A percentile compares a stretch with the other conserved stretches of the same genome.
Conservation (phyloP, 2,888 invertebrate species). For the Eretmocerus hayati region DNA sequence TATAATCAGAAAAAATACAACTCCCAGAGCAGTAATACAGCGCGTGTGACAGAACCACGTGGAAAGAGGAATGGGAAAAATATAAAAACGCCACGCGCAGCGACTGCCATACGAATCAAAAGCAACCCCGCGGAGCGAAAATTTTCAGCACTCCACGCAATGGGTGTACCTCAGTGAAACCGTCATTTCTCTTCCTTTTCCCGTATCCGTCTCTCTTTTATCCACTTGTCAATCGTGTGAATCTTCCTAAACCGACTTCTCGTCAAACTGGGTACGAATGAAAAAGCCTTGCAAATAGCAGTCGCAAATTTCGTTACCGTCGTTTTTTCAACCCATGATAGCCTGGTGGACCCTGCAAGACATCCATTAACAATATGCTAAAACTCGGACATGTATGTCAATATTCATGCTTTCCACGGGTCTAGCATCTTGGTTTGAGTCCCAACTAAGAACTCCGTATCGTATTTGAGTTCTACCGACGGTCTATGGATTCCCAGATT, state of each 20-base stretch:
- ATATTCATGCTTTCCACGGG: too few relatives aligned
- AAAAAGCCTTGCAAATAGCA: too few relatives aligned
- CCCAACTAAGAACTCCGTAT: too few relatives aligned
- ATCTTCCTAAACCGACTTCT: conserved; percentile 20
- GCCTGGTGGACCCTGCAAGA: too few relatives aligned
- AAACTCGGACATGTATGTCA: too few relatives aligned
- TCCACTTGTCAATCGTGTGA: conserved; percentile 15
- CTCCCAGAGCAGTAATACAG: conserved; percentile 15
- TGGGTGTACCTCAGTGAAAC: conserved; percentile 9
- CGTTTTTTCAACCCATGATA: too few relatives aligned
- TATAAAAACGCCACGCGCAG: conserved; percentile 14
- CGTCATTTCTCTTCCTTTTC: conserved; percentile 9
- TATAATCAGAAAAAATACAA: conserved; percentile 16
- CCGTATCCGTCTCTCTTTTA: conserved; percentile 5
- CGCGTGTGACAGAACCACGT: conserved; percentile 11
- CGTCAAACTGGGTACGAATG: too few relatives aligned
- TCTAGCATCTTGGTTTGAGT: too few relatives aligned
- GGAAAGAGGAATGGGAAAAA: conserved; percentile 1
- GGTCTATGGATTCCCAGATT: too few relatives aligned
- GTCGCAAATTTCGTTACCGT: too few relatives aligned
- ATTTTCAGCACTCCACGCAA: conserved; percentile 17
- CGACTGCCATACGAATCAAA: conserved; percentile 18
- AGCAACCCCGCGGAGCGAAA: conserved; percentile 13
- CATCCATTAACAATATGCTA: too few relatives aligned
- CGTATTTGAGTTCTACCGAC: too few relatives aligned